Evolutionary conservation across 2,797 vertebrate species (phyloP), one percentile per base, ranked within the genome.

Genomic region (Melanotaenia parkinsoni): DNA sequence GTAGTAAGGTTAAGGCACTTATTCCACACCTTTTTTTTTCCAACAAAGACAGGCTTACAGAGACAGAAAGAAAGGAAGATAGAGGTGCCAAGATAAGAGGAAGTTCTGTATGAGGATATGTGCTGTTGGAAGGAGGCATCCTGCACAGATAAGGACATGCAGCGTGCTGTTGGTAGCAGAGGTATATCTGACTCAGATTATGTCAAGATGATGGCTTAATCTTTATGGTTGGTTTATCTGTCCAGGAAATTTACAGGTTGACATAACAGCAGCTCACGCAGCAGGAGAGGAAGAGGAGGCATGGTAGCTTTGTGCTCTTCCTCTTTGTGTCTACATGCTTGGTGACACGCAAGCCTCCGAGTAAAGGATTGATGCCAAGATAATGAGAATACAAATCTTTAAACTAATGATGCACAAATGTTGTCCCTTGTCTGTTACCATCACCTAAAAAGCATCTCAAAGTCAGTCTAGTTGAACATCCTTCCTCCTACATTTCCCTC

Each of bases 211-310:
- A 94, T 82, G 81, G 88, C 90, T 92, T 89, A 87, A 89, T 93
- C 87, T 91, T 91, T 88, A 92, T 67, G 86, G 86, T 81, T 80
- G 87, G 84, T 93, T 92, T 92, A 90, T 94, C 91, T 84, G 79
- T 68, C 72, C 72, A 13, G 74, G 84, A 89, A 92, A 92, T 94
- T 92, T 94, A 92, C 92, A 78, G 78, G 79, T 61, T 56, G 87
- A 71, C 82, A 47, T 75, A 80, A 85, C 80, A 84, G 67, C 79
- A 57, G 65, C 70, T 69, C 58, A 58, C 47, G 16, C 51, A 35
- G 58, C 30, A 13, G 57, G 35, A 32, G 76, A 37, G 60, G 67
- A 38, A 61, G 63, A 70, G 38, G 69, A 72, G 58, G 61, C 20
- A 5, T 9, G 22, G 70, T 22, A 33, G 59, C 38, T 40, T 24